phyloP scores from a whole-genome alignment of 2,888 invertebrate species.

The Drosophila silvestris region DNA sequence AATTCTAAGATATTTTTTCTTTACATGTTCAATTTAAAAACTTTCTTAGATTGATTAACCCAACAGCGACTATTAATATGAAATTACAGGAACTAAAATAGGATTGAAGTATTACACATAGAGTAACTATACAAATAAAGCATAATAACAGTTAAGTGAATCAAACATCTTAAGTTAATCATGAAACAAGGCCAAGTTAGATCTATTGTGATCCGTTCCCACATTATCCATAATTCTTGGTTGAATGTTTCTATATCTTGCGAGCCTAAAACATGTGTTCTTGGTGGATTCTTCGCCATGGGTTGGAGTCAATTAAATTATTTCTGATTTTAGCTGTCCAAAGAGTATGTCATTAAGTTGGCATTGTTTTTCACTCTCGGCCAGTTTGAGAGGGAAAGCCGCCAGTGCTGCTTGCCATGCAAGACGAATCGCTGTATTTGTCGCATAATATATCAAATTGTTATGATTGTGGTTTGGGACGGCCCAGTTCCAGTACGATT shows the following conservation, averaged over 20 bases:
- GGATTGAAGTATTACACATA: neutral
- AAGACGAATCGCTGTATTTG: constrained; percentile 39
- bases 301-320: neutral
- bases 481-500: constrained; percentile 37
- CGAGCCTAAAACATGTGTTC: accelerated
- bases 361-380: constrained; percentile 12
- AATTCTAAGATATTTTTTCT: neutral
- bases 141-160: neutral
- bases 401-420: constrained; percentile 49
- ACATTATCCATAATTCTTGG: neutral
- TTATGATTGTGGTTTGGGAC: constrained; percentile 50
- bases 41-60: accelerated
- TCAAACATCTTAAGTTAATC: neutral
- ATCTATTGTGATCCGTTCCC: neutral
- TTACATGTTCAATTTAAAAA: neutral
- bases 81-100: neutral
- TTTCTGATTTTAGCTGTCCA: neutral
- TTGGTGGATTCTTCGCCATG: neutral
- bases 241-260: neutral
- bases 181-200: neutral
- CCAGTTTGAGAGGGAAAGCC: constrained; percentile 28
- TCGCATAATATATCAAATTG: constrained; percentile 68
- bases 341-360: neutral
- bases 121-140: too few species aligned
- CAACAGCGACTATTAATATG: neutral